A percentile compares a stretch with the other conserved stretches of the same genome.
These are phyloP conservation scores for Ictalurus furcatus DNA, from an alignment of 2,113 vertebrate species.

Conservation along the genomic window DNA sequence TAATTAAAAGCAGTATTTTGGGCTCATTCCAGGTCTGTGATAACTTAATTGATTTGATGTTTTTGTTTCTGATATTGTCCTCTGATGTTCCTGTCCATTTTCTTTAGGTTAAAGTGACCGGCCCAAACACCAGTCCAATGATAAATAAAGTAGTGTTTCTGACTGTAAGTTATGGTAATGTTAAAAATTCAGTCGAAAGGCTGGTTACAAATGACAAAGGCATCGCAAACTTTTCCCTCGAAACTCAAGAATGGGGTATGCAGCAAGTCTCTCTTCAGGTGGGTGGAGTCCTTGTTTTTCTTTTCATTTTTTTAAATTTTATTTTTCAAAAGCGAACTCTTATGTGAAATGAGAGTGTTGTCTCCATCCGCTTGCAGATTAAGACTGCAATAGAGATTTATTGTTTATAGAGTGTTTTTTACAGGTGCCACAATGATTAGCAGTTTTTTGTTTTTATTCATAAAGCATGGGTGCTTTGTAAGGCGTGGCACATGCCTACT, in stretches of 20 bases:
- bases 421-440: too few species aligned
- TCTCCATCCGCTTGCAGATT: too few species aligned
- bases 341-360: neutral
- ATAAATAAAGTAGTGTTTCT: slow-evolving; percentile 59
- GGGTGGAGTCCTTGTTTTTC: too few species aligned
- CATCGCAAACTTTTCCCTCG: slow-evolving; percentile 65
- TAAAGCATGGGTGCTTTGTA: too few species aligned
- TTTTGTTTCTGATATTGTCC: neutral
- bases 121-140: slow-evolving; percentile 49
- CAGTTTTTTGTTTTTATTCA: too few species aligned
- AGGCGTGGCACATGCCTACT: too few species aligned
- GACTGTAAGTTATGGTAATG: fast-evolving
- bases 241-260: slow-evolving; percentile 59
- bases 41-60: neutral
- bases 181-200: neutral
- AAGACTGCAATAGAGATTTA: too few species aligned
- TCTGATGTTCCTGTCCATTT: neutral
- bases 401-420: too few species aligned
- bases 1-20: neutral
- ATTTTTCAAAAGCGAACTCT: neutral
- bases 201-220: slow-evolving; percentile 63
- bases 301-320: too few species aligned
- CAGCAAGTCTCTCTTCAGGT: slow-evolving; percentile 46
- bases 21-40: too few species aligned
- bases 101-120: slow-evolving; percentile 62